Evolutionary conservation across 2,797 vertebrate genomes (phyloP).

Genomic region (Macroramphosus scolopax): DNA sequence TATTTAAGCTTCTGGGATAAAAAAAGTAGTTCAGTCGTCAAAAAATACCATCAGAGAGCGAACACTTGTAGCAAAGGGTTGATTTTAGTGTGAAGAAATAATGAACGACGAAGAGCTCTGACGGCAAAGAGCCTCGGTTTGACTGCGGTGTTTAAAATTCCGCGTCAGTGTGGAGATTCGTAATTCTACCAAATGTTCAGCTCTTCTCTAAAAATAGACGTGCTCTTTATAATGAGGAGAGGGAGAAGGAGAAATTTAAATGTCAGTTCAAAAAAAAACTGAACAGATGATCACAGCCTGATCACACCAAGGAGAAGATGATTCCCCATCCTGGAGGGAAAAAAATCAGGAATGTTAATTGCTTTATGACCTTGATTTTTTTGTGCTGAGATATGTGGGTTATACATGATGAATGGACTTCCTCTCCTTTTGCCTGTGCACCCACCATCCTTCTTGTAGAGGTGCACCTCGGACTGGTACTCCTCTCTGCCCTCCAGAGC

Average conservation of each 20-base stretch:
- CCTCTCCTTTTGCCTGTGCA: background rate
- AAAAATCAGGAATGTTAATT: slow-evolving; percentile 11
- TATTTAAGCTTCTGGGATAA: slow-evolving; percentile 14
- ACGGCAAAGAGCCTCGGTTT: slow-evolving; percentile 6
- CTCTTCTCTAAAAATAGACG: slow-evolving; percentile 44
- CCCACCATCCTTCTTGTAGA: slow-evolving; percentile 95
- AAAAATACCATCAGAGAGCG: too few relatives aligned
- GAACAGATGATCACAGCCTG: slow-evolving; percentile 4
- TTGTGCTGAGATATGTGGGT: too few relatives aligned
- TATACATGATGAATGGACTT: background rate
- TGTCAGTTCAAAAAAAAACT: slow-evolving; percentile 8
- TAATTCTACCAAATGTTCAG: slow-evolving; percentile 20
- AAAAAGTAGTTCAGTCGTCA: background rate
- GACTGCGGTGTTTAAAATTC: slow-evolving; percentile 20
- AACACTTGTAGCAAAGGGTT: too few relatives aligned
- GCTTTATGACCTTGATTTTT: slow-evolving; percentile 7
- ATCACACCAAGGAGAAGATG: slow-evolving; percentile 13
- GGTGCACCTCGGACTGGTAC: slow-evolving; percentile 90
- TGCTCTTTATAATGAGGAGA: slow-evolving; percentile 10
- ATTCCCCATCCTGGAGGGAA: background rate
- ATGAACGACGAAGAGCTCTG: too few relatives aligned
- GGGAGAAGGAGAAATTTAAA: slow-evolving; percentile 11
- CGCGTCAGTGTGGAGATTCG: slow-evolving; percentile 11
- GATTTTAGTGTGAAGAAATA: too few relatives aligned
- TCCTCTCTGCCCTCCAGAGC: slow-evolving; percentile 90